phyloP scores from a whole-genome alignment of 2,113 vertebrate species.

The Hystrix cristata region DNA sequence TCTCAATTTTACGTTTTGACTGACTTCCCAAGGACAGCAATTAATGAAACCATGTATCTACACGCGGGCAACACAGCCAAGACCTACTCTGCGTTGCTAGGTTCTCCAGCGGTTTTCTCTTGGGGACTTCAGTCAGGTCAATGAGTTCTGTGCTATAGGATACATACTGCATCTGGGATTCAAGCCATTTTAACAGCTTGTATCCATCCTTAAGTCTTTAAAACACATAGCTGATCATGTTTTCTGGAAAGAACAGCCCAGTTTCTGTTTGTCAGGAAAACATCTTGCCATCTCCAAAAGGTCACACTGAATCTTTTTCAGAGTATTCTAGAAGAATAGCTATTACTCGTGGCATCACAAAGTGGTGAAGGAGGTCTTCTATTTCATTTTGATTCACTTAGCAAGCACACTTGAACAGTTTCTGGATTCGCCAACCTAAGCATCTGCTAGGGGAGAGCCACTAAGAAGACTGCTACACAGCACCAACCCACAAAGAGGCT shows the following conservation, averaged over 20 bases:
- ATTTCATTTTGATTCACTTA: not conserved
- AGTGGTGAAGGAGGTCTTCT: not conserved
- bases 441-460: not conserved
- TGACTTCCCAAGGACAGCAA: conserved; percentile 56
- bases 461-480: not conserved
- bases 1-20: conserved; percentile 63
- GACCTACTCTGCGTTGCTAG: not conserved
- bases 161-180: not conserved
- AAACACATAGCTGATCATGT: not conserved
- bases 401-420: not conserved
- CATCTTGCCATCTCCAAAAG: not conserved
- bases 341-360: not conserved
- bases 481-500: not conserved
- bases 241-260: not conserved
- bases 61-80: not conserved
- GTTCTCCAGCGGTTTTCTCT: not conserved
- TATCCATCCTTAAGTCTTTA: not conserved
- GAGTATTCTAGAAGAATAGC: not conserved
- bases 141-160: not conserved
- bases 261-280: not conserved
- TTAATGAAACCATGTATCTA: conserved; percentile 52
- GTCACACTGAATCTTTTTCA: not conserved
- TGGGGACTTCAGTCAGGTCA: not conserved
- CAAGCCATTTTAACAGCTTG: not conserved
- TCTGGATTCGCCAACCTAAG: not conserved